A percentile compares a stretch with the other conserved stretches of the same genome.
phyloP scores from a whole-genome alignment of 2,113 vertebrate genomes.

The Mustela nigripes region DNA sequence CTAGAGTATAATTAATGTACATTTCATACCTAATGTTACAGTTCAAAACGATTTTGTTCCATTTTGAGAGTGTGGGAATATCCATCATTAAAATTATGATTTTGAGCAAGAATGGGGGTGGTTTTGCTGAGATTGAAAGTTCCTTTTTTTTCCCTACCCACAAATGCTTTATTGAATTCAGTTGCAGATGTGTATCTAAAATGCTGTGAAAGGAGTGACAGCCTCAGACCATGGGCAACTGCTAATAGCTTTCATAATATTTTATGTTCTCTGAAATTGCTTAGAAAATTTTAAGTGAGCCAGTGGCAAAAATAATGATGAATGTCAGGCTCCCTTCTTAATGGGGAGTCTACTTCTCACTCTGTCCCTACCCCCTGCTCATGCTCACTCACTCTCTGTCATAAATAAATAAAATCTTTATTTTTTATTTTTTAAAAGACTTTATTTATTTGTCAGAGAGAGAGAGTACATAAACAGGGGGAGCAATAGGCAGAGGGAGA shows the following conservation, averaged over 20 bases:
- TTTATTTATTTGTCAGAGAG: too few species aligned
- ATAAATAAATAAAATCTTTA: too few species aligned
- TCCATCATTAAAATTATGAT: background rate
- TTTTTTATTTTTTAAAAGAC: too few species aligned
- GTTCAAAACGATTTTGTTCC: background rate
- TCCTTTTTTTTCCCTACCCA: background rate
- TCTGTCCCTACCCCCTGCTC: background rate
- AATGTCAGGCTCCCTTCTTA: too few species aligned
- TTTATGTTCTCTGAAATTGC: background rate
- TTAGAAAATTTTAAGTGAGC: background rate
- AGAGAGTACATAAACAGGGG: too few species aligned
- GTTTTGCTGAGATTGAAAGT: background rate
- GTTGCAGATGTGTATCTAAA: background rate
- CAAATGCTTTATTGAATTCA: background rate
- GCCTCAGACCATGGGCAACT: background rate
- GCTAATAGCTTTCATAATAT: background rate
- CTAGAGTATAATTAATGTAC: background rate
- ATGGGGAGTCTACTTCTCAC: background rate
- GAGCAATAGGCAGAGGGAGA: too few species aligned
- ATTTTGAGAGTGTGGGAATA: constrained; percentile 3
- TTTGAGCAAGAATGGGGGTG: constrained; percentile 23
- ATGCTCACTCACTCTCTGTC: background rate
- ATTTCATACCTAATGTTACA: background rate
- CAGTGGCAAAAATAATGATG: background rate
- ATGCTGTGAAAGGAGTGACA: background rate